Percentiles rank a stretch among this genome's conserved stretches.
phyloP scores from a whole-genome alignment of 2,797 vertebrate genomes.

The Molossus molossus region DNA sequence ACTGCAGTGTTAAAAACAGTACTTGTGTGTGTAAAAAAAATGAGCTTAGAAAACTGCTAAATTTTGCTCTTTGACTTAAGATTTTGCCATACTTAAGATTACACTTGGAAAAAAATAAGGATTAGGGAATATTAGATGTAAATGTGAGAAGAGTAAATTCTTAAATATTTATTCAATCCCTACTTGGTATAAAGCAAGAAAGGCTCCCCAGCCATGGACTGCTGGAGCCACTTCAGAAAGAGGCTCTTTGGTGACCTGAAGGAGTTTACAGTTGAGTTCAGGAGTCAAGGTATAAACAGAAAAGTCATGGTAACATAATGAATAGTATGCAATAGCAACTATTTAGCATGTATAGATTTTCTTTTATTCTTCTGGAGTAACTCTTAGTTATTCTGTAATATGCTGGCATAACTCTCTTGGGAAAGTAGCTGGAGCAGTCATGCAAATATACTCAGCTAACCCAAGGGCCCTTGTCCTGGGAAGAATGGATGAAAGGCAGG shows the following conservation, averaged over 20 bases:
- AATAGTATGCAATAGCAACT: neutral
- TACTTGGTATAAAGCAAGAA: neutral
- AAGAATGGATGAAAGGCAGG: neutral
- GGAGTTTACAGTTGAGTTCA: neutral
- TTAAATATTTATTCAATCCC: constrained; percentile 35
- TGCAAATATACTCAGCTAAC: neutral
- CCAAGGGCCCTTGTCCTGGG: neutral
- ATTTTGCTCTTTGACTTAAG: constrained; percentile 8
- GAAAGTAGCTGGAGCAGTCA: neutral
- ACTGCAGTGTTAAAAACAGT: neutral
- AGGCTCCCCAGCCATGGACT: neutral
- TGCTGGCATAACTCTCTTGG: neutral
- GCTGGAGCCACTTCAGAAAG: neutral
- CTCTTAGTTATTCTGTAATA: neutral
- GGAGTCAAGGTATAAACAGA: neutral
- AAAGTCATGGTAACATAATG: neutral
- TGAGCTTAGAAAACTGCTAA: neutral
- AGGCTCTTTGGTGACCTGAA: neutral
- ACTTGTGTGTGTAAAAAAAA: neutral
- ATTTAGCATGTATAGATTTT: constrained; percentile 5
- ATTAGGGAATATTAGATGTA: neutral
- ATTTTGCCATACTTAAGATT: neutral
- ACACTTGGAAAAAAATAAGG: neutral
- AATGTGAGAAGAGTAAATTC: neutral
- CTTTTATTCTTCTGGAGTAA: neutral